Percentiles rank a stretch among this genome's conserved stretches.
Conservation (phyloP, 2,888 invertebrate species). For the Drosophila birchii region DNA sequence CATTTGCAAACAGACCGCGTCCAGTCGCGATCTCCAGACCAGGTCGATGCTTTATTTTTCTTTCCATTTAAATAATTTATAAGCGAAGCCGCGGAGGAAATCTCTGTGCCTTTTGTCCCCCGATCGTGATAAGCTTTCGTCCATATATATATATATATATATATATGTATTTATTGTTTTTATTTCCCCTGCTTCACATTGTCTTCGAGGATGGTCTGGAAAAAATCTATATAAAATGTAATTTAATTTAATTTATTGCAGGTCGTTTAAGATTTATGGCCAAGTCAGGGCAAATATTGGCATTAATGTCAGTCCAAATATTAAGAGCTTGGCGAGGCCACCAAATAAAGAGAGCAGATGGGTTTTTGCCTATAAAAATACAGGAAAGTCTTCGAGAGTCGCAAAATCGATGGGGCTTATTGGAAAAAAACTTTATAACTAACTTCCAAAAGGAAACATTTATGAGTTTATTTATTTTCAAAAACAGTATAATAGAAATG, state of each 20-base stretch:
- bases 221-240: constrained; percentile 55
- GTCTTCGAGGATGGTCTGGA: constrained; percentile 25
- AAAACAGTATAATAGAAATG: too few species aligned
- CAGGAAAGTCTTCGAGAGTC: not conserved
- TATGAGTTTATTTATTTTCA: too few species aligned
- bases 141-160: constrained; percentile 20
- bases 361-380: too few species aligned
- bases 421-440: too few species aligned
- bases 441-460: too few species aligned
- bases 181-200: constrained; percentile 25
- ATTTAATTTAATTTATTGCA: constrained; percentile 72
- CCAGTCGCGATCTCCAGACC: constrained; percentile 48
- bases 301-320: constrained; percentile 66
- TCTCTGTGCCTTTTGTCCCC: constrained; percentile 59
- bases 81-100: constrained; percentile 56
- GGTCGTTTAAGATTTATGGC: constrained; percentile 60
- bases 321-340: constrained; percentile 43
- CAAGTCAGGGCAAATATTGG: constrained; percentile 56
- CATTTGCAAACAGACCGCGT: constrained; percentile 77
- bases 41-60: constrained; percentile 65
- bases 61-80: constrained; percentile 76
- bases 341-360: constrained; percentile 17
- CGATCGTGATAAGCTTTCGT: constrained; percentile 71
- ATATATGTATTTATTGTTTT: too few species aligned
- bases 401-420: too few species aligned